Evolutionary conservation across 2,888 invertebrate genomes (phyloP), one percentile per base, ranked within the genome.

Genomic region (Anodontia alba): DNA sequence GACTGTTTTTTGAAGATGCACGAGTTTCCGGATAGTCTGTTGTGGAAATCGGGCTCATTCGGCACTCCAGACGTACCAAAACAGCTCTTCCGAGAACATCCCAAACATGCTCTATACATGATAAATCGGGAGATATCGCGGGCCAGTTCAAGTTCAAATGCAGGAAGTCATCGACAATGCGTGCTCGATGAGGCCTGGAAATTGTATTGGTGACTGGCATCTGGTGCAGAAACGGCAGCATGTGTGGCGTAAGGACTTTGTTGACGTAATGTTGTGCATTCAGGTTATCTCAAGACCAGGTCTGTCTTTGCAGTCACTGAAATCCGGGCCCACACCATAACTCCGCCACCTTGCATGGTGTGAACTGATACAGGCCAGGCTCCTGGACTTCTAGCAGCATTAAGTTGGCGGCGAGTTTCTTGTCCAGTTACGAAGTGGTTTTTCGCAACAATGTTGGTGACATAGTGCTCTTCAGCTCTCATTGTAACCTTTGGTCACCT

Each of bases 251-350:
- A n/a, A n/a, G n/a, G n/a, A n/a, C n/a, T n/a, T n/a, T n/a, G n/a
- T n/a, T n/a, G 31, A 71, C 33, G 71, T 33, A 71, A 31, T 51
- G 71, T 49, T 49, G 71, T 49, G 33, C 71, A 12, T 46, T 71
- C 49, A 71, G 33, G 42, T 71, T 49, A 33, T 51, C 51, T 31
- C 51, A 71, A 49, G 33, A 49, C 51, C 46, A 49, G 51, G 42
- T 71, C 71, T 23, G 51, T 42, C 26, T 33, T 26, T 49, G 49
- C n/a, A n/a, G n/a, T n/a, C n/a, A n/a, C n/a, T n/a, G n/a, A n/a
- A n/a, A n/a, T n/a, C n/a, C n/a, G n/a, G n/a, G n/a, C 71, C 51
- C 23, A 71, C 15, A 23, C 71, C 33, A 46, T 71, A 29, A 71
- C 20, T 29, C 43, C 43, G 46, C 70, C 70, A n/a, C 43, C 26